A percentile compares a stretch with the other conserved stretches of the same genome.
These are phyloP conservation scores for Drosophila virilis DNA, from an alignment of 1,140 invertebrate genomes.

Conservation along the genomic window DNA sequence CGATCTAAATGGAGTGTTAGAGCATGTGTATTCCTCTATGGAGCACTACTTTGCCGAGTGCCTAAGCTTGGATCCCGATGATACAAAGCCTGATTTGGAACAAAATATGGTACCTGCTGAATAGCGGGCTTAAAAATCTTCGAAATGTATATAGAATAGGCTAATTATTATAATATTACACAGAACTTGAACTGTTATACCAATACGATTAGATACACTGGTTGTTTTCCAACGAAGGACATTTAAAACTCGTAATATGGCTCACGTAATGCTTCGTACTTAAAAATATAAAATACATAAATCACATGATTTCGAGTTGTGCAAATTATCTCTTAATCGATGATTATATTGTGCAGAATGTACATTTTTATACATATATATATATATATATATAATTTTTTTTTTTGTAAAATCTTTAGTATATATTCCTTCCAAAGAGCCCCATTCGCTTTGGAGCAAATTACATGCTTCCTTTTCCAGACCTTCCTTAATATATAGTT, in stretches of 20 bases:
- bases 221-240: constrained; percentile 29
- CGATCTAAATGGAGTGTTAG: constrained; percentile 89
- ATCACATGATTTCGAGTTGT: constrained; percentile 13
- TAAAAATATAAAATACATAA: constrained; percentile 18
- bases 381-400: neutral
- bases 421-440: constrained; percentile 1
- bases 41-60: constrained; percentile 93
- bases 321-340: constrained; percentile 6
- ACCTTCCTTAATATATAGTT: constrained; percentile 1
- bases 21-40: constrained; percentile 94
- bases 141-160: constrained; percentile 49
- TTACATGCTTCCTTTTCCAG: constrained; percentile 12
- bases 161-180: constrained; percentile 30
- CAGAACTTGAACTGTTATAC: constrained; percentile 43
- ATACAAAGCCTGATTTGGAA: constrained; percentile 83
- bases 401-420: constrained; percentile 7
- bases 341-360: constrained; percentile 20
- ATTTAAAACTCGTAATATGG: constrained; percentile 8
- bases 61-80: constrained; percentile 92
- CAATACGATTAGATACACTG: constrained; percentile 22
- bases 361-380: constrained; percentile 1
- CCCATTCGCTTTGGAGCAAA: neutral
- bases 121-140: constrained; percentile 44
- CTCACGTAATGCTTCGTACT: constrained; percentile 23
- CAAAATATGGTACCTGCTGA: constrained; percentile 80